Evolutionary conservation across 2,113 vertebrate species (phyloP), one percentile per base, ranked within the genome.

Genomic region (Erpornis zantholeuca): DNA sequence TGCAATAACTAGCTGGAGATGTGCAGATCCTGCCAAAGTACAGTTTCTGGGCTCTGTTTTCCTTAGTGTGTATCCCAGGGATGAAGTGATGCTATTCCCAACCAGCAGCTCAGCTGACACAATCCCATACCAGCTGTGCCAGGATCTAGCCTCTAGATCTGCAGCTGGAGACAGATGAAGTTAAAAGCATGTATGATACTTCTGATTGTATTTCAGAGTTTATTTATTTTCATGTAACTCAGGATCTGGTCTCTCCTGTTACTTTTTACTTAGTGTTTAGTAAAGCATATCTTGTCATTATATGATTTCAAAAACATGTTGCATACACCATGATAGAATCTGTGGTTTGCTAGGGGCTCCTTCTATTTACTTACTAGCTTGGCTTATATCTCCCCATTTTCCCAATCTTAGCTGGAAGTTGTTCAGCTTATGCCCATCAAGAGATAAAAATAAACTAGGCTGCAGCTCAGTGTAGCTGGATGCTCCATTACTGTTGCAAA

Each of bases 371-470:
- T 79, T 36, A 19, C 36, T 19, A 57, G 76, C 28, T 80, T 85
- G 64, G 28, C 73, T 88, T 77, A 72, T 19, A n/a, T 3, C 3
- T 93, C 44, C 33, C 22, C 6, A 0, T 86, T 89, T 92, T 70
- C 52, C 47, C 1, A 0, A 7, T 82, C 61, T 86, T 59, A 84
- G 45, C 57, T 82, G 47, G 33, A 88, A 92, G 54, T 66, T 76
- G 80, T 90, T 94, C 71, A 88, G 59, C 16, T 87, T 54, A 36
- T 8, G 45, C 88, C 72, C 60, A 81, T 56, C 76, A 66, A 57
- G 81, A 89, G 77, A 85, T 64, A 88, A 88, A 94, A 96, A 90
- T 88, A 87, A 94, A 94, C 90, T 25, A 13, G 54, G 52, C 72
- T 91, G 53, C 71, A 77, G 50, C 81, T 76, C 6, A 0, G 8